Evolutionary conservation across 2,888 invertebrate genomes (phyloP).

Genomic region (Xanthorhoe spadicearia): DNA sequence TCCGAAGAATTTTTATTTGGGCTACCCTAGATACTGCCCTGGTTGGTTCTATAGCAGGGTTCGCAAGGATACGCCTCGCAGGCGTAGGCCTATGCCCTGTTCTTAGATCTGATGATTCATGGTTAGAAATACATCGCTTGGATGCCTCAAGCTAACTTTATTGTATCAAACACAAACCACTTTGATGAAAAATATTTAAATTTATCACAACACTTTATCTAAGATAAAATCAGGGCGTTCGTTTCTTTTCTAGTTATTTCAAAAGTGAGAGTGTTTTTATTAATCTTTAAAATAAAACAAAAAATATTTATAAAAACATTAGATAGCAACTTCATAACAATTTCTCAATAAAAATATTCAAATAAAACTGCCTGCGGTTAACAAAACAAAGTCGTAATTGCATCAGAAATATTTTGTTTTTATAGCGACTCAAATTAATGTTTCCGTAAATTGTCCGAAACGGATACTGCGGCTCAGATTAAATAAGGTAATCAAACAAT

Average conservation of each 20-base stretch:
- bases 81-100: conserved; percentile 10
- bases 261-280: not conserved
- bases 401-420: conserved; percentile 23
- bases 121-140: conserved; percentile 6
- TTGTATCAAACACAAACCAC: not conserved
- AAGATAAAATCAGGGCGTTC: too few species aligned
- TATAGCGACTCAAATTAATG: conserved; percentile 23
- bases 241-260: not conserved
- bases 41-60: conserved; percentile 17
- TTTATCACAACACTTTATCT: not conserved
- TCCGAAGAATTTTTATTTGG: too few species aligned
- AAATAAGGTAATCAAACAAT: conserved; percentile 15
- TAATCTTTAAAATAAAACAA: too few species aligned
- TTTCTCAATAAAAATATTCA: not conserved
- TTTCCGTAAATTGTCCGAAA: conserved; percentile 20
- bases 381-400: conserved; percentile 8
- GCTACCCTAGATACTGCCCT: conserved; percentile 4
- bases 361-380: not conserved
- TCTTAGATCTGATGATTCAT: conserved; percentile 17
- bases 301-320: too few species aligned
- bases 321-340: not conserved
- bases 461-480: conserved; percentile 17
- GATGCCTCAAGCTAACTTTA: conserved; percentile 5
- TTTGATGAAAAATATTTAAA: not conserved
- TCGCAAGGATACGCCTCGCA: conserved; percentile 22